A percentile compares a stretch with the other conserved stretches of the same genome.
phyloP scores from a whole-genome alignment of 2,797 vertebrate genomes.

The Helarctos malayanus region DNA sequence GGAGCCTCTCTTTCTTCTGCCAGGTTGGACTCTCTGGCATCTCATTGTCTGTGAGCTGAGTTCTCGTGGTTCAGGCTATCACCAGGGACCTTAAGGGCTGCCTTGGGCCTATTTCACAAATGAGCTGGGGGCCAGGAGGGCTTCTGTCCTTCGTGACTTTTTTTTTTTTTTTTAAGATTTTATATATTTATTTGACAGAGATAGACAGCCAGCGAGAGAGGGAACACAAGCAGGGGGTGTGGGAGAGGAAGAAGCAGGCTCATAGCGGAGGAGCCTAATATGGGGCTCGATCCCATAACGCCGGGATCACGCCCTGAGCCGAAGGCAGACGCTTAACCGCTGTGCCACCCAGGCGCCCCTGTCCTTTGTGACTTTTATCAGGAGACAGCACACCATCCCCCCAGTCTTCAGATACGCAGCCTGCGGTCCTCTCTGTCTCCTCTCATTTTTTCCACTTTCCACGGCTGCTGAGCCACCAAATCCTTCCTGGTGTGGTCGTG shows the following conservation, averaged over 20 bases:
- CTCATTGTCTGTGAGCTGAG: neutral
- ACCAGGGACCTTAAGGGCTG: neutral
- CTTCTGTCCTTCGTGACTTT: neutral
- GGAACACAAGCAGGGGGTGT: too few species aligned
- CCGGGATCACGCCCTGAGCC: too few species aligned
- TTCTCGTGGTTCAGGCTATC: neutral
- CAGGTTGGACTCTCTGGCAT: neutral
- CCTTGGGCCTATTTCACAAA: neutral
- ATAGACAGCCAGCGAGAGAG: too few species aligned
- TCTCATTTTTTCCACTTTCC: neutral
- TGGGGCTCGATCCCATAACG: too few species aligned
- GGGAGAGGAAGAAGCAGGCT: too few species aligned
- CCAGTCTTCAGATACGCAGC: neutral
- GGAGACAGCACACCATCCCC: neutral
- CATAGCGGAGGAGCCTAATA: too few species aligned
- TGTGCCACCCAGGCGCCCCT: too few species aligned
- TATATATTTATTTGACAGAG: too few species aligned
- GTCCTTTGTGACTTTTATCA: neutral
- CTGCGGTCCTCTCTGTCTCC: neutral
- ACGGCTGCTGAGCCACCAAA: neutral
- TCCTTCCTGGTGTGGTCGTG: neutral
- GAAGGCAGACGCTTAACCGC: too few species aligned
- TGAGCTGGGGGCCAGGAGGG: neutral
- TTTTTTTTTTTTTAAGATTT: neutral
- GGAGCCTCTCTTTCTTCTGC: neutral